Base-by-base conservation (phyloP, 2,888 invertebrate genomes). In the Hyalella azteca region DNA sequence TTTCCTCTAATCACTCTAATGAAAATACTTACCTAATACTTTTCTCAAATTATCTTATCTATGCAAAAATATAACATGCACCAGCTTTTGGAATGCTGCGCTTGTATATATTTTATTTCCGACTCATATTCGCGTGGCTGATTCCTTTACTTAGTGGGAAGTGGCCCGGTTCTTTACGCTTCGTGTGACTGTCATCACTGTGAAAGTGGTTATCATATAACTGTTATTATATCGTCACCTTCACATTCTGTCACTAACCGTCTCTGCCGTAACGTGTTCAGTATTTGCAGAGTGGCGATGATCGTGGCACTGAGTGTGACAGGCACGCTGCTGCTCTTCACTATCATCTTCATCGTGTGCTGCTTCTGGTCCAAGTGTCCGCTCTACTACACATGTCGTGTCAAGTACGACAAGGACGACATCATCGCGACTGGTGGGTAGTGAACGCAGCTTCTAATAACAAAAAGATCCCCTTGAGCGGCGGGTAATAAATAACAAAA, bases 281-380 rank as follows among this genome's bases (percentile, higher is more conserved):
- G 48, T 77, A 48, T 50, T 48, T 48, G 77, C 49, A 84, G 84
- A 49, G 19, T 82, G n/a, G 84, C 84, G 15, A 82, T 84, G 79
- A 81, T 82, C 50, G 81, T 84, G 48, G 81, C 84, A 32, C 79
- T 84, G 50, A 82, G 79, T 36, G 81, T 84, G 40, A 84, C 84
- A 15, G 73, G 80, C 19, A 54, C 80, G 29, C 81, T 81, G 48
- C 81, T 84, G 75, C 77, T 84, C 26, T 39, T 79, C 36, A 81
- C 83, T 39, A 73, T 81, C 75, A 73, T 86, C 13, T 86, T 87
- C 77, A 85, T 87, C 48, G 82, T 88, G 11, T 88, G 88, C 85
- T 88, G 88, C 82, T 88, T 88, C 85, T 88, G 87, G 87, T 87
- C 87, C 45, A 85, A 85, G 15, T 88, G 88, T 84, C 87, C 87